Evolutionary conservation across 2,888 invertebrate genomes (phyloP).

Genomic region (Tetragonisca angustula): DNA sequence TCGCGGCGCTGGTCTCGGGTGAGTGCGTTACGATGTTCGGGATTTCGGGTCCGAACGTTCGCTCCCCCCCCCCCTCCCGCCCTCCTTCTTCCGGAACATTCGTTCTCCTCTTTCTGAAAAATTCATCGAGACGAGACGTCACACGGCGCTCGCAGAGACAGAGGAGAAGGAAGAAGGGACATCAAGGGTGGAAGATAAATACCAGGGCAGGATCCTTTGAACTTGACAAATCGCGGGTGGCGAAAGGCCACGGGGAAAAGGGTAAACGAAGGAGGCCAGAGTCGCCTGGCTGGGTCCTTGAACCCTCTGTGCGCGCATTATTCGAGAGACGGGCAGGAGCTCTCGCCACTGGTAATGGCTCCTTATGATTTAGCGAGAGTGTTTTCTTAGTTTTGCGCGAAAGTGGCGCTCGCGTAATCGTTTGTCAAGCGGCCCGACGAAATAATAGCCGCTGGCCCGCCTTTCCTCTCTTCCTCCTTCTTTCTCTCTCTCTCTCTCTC

Average conservation of each 20-base stretch:
- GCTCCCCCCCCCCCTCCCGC: neutral
- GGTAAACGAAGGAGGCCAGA: conserved; percentile 41
- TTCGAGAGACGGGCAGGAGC: conserved; percentile 47
- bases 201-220: conserved; percentile 59
- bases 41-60: conserved; percentile 26
- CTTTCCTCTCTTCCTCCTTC: conserved; percentile 17
- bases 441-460: conserved; percentile 70
- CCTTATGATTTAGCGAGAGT: conserved; percentile 79
- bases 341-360: conserved; percentile 71
- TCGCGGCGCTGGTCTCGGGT: neutral
- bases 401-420: conserved; percentile 77
- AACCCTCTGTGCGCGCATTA: conserved; percentile 52
- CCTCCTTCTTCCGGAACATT: neutral
- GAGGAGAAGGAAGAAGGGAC: conserved; percentile 24
- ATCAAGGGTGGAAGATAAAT: conserved; percentile 69
- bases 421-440: conserved; percentile 77
- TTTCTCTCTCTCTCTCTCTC: neutral
- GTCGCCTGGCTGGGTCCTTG: conserved; percentile 55
- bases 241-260: conserved; percentile 49
- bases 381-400: conserved; percentile 77
- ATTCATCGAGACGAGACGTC: conserved; percentile 62
- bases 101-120: conserved; percentile 56
- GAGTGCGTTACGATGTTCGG: conserved; percentile 28
- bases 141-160: neutral
- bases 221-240: conserved; percentile 69